Percentiles rank a stretch among this genome's conserved stretches.
Conservation (phyloP, 2,113 vertebrate genomes). For the Panthera leo region DNA sequence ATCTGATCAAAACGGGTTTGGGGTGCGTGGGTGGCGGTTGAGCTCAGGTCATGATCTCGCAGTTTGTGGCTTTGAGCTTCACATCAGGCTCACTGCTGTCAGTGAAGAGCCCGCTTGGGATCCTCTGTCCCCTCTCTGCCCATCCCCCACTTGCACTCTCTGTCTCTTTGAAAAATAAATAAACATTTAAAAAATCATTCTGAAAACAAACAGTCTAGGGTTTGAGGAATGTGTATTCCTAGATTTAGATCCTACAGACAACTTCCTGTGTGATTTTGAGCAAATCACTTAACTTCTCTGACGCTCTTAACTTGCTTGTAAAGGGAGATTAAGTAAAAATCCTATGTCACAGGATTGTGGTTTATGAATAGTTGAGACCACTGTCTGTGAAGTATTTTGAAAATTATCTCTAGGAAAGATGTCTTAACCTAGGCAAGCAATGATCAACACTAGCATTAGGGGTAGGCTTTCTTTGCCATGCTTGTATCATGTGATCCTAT, state of each 20-base stretch:
- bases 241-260: neutral
- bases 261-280: neutral
- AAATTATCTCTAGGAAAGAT: neutral
- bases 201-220: neutral
- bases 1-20: neutral
- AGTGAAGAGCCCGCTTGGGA: no score
- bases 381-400: neutral
- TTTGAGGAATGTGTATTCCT: neutral
- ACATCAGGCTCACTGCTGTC: no score
- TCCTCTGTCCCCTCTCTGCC: no score
- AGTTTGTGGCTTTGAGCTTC: no score
- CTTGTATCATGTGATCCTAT: neutral
- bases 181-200: no score
- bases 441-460: neutral
- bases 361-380: neutral
- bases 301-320: neutral
- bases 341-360: neutral
- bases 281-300: neutral
- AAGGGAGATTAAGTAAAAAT: neutral
- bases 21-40: neutral
- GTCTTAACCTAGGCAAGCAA: neutral
- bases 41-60: no score
- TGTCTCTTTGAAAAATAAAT: no score
- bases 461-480: neutral
- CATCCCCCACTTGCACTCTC: no score